phyloP scores from a whole-genome alignment of 2,797 vertebrate genomes.

The Xerus rutilus region DNA sequence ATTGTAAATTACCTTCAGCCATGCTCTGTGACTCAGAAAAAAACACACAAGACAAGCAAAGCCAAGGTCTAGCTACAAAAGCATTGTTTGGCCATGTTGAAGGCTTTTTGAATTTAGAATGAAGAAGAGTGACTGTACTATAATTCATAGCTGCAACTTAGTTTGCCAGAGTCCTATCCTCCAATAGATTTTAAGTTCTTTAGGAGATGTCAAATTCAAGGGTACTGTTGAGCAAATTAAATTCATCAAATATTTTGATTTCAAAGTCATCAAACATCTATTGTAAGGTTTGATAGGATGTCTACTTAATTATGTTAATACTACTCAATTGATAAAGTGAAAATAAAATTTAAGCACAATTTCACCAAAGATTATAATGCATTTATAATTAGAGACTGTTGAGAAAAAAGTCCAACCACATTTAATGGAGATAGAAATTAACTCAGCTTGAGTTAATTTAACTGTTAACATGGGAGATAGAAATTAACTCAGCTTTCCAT shows the following conservation, averaged over 20 bases:
- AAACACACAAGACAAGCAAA: conserved; percentile 22
- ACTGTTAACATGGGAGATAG: too few relatives aligned
- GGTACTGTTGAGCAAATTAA: not conserved
- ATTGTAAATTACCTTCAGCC: conserved; percentile 57
- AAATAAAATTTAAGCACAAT: conserved; percentile 1
- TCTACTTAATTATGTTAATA: not conserved
- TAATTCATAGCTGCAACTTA: not conserved
- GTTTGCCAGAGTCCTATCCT: not conserved
- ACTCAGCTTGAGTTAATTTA: too few relatives aligned
- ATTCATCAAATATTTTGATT: conserved; percentile 45
- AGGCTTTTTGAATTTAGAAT: conserved; percentile 54
- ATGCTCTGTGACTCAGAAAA: conserved; percentile 33
- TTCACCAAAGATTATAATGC: not conserved
- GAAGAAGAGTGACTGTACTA: not conserved
- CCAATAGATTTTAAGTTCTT: conserved; percentile 17
- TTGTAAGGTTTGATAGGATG: not conserved
- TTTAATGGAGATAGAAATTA: not conserved
- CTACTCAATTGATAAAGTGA: not conserved
- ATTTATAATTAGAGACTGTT: not conserved
- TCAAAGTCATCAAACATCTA: not conserved
- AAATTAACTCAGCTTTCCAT: not conserved
- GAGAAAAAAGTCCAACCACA: not conserved
- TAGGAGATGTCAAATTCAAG: conserved; percentile 33
- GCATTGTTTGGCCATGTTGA: not conserved
- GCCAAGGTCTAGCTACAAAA: conserved; percentile 58